A percentile compares a stretch with the other conserved stretches of the same genome.
Evolutionary conservation across 2,797 vertebrate species (phyloP).

Genomic region (Sebastes umbrosus): DNA sequence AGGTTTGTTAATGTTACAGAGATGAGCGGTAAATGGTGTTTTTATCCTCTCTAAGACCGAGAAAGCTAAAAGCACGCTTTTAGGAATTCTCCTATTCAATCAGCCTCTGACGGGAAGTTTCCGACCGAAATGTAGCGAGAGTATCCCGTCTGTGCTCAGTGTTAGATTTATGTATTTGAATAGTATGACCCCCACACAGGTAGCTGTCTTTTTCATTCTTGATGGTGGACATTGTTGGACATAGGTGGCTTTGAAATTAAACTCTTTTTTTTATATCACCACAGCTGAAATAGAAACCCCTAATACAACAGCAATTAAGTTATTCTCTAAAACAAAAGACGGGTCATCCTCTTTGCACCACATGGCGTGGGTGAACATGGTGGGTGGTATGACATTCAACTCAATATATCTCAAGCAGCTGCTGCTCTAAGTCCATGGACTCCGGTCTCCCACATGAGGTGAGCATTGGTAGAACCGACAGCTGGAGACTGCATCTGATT

Average conservation of each 20-base stretch:
- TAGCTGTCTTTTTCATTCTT: not conserved
- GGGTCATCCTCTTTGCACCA: not conserved
- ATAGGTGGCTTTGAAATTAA: not conserved
- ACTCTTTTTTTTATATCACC: not conserved
- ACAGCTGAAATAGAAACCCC: not conserved
- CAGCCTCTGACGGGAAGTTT: constrained; percentile 19
- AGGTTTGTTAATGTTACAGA: constrained; percentile 43
- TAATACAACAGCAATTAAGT: not conserved
- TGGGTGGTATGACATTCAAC: constrained; percentile 30
- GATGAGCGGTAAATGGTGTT: constrained; percentile 7
- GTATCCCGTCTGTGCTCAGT: not conserved
- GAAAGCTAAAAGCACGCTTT: constrained; percentile 4
- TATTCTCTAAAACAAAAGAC: not conserved
- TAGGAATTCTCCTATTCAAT: constrained; percentile 22
- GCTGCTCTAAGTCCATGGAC: constrained; percentile 25
- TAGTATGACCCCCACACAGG: constrained; percentile 15
- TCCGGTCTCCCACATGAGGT: constrained; percentile 32
- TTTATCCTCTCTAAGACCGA: constrained; percentile 16
- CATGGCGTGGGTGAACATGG: not conserved
- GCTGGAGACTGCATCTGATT: constrained; percentile 52
- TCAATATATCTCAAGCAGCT: constrained; percentile 55
- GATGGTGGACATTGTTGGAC: not conserved
- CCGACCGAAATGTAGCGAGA: not conserved
- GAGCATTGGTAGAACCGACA: constrained; percentile 38
- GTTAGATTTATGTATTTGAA: constrained; percentile 28